Evolutionary conservation across 2,888 invertebrate species (phyloP).

Genomic region (Exocentrus adspersus): DNA sequence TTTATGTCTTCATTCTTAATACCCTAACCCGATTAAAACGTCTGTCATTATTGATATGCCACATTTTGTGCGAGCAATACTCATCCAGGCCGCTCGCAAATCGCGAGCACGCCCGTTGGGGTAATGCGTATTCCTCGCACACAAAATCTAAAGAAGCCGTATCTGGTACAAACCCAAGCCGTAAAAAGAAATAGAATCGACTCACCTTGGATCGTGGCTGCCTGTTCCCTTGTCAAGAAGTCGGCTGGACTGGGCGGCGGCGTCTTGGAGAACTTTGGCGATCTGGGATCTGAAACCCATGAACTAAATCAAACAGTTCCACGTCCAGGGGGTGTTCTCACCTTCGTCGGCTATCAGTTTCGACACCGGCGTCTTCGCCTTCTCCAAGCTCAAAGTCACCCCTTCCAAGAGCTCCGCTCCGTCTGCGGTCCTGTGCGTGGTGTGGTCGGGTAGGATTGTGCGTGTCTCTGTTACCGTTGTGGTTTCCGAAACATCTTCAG

Average conservation of each 20-base stretch:
- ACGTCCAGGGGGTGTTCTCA: slow-evolving; percentile 32
- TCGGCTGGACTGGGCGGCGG: slow-evolving; percentile 79
- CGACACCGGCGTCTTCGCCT: slow-evolving; percentile 44
- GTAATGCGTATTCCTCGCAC: slow-evolving; percentile 43
- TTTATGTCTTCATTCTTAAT: slow-evolving; percentile 51
- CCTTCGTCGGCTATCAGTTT: slow-evolving; percentile 51
- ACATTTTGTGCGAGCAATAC: slow-evolving; percentile 53
- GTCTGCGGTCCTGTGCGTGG: slow-evolving; percentile 62
- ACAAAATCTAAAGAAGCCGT: slow-evolving; percentile 39
- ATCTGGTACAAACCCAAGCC: slow-evolving; percentile 36
- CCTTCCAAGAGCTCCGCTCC: slow-evolving; percentile 64
- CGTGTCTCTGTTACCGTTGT: slow-evolving; percentile 39
- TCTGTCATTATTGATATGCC: slow-evolving; percentile 54
- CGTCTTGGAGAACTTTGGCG: slow-evolving; percentile 74
- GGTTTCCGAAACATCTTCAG: slow-evolving; percentile 46
- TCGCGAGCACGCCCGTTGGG: neutral
- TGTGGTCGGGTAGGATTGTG: slow-evolving; percentile 54
- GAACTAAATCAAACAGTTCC: slow-evolving; percentile 13
- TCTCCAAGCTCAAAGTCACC: slow-evolving; percentile 63
- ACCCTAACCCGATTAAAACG: slow-evolving; percentile 35
- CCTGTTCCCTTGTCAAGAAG: slow-evolving; percentile 64
- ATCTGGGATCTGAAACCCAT: slow-evolving; percentile 69
- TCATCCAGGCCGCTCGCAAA: slow-evolving; percentile 33
- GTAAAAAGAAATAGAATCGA: slow-evolving; percentile 34
- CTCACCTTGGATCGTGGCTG: slow-evolving; percentile 62